Evolutionary conservation across 2,113 vertebrate genomes (phyloP).

Genomic region (Tetraodon nigroviridis): DNA sequence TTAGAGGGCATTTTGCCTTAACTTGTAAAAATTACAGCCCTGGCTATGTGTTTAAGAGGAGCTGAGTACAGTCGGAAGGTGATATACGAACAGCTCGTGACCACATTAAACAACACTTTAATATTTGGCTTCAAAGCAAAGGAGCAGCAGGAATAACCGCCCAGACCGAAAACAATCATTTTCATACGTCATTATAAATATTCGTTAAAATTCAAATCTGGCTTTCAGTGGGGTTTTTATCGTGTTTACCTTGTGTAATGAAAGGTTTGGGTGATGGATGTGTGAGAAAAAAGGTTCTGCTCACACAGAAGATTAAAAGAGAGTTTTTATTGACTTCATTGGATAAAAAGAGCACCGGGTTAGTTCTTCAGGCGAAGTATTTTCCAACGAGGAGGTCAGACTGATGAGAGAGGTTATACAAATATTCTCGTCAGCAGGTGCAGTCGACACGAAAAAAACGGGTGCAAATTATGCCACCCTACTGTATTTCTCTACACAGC

Average conservation of each 20-base stretch:
- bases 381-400: constrained; percentile 18
- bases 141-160: constrained; percentile 61
- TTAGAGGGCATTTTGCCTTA: constrained; percentile 78
- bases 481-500: constrained; percentile 50
- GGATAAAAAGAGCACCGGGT: no score
- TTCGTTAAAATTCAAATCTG: constrained; percentile 65
- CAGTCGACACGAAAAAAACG: constrained; percentile 13
- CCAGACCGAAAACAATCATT: constrained; percentile 74
- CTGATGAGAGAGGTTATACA: constrained; percentile 37
- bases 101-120: constrained; percentile 79
- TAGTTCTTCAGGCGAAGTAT: no score
- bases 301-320: not conserved
- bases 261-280: constrained; percentile 50
- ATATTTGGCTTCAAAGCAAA: constrained; percentile 75
- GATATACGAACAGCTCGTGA: constrained; percentile 65
- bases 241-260: constrained; percentile 52
- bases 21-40: constrained; percentile 79
- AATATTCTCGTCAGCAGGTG: constrained; percentile 40
- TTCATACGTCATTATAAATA: constrained; percentile 72
- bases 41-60: constrained; percentile 73
- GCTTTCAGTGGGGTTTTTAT: constrained; percentile 55
- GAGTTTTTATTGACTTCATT: no score
- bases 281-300: constrained; percentile 1
- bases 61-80: constrained; percentile 64
- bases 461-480: constrained; percentile 47